Conservation (phyloP, 2,113 vertebrate genomes). For the Oncorhynchus gorbuscha region DNA sequence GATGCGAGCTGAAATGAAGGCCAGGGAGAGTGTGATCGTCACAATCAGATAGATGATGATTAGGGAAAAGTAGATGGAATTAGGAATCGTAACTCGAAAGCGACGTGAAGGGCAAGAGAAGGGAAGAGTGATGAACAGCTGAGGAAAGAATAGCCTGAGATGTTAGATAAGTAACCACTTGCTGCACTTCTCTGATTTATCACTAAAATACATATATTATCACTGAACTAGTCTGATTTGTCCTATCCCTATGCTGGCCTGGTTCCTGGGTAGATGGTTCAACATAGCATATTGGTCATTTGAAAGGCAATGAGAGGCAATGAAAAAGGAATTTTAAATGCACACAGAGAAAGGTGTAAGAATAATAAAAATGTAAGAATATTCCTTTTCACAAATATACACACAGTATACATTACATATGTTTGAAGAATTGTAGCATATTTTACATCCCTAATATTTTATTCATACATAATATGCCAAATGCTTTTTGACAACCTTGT, state of each 20-base stretch:
- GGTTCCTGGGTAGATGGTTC: not conserved
- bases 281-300: not conserved
- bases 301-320: not conserved
- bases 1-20: not conserved
- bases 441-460: slow-evolving; percentile 1
- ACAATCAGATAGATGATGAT: not conserved
- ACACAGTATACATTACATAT: slow-evolving; percentile 7
- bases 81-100: too few relatives aligned
- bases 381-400: slow-evolving; percentile 21
- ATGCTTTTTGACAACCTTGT: slow-evolving; percentile 37
- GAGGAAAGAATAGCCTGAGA: not conserved
- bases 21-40: not conserved
- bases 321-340: not conserved
- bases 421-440: not conserved
- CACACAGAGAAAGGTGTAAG: slow-evolving; percentile 1
- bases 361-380: not conserved
- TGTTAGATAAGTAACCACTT: not conserved
- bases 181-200: not conserved
- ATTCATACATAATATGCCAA: slow-evolving; percentile 20
- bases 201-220: not conserved
- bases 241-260: not conserved
- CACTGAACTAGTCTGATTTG: not conserved
- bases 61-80: not conserved
- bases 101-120: too few relatives aligned
- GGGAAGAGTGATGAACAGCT: not conserved